phyloP scores from a whole-genome alignment of 2,113 vertebrate species.

The Gobiocypris rarus region DNA sequence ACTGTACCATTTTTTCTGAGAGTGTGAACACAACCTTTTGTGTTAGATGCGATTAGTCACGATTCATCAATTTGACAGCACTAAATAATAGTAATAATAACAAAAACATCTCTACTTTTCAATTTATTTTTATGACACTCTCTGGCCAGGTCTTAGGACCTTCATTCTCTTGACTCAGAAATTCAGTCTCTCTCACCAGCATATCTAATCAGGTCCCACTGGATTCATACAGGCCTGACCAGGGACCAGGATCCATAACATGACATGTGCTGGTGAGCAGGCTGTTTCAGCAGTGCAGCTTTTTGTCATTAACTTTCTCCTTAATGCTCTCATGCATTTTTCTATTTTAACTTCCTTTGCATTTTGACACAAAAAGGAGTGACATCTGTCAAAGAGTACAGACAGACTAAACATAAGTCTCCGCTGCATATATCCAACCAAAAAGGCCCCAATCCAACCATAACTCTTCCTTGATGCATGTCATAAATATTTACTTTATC shows the following conservation, averaged over 20 bases:
- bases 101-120: not conserved
- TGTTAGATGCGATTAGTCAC: too few relatives aligned
- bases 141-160: not conserved
- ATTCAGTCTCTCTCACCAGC: not conserved
- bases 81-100: too few relatives aligned
- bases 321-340: not conserved
- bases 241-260: not conserved
- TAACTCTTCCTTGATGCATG: not conserved
- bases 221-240: not conserved
- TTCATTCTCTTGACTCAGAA: not conserved
- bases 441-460: not conserved
- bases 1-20: too few relatives aligned
- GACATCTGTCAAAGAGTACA: not conserved
- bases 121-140: not conserved
- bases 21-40: too few relatives aligned
- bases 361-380: not conserved
- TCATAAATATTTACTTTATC: not conserved
- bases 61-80: too few relatives aligned
- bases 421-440: not conserved
- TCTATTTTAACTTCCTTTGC: not conserved
- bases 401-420: conserved; percentile 21
- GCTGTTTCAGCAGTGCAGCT: not conserved
- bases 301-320: not conserved
- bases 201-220: not conserved
- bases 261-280: not conserved